Base-by-base conservation (phyloP, 2,113 vertebrate genomes). In the Leptobrachium leishanense region DNA sequence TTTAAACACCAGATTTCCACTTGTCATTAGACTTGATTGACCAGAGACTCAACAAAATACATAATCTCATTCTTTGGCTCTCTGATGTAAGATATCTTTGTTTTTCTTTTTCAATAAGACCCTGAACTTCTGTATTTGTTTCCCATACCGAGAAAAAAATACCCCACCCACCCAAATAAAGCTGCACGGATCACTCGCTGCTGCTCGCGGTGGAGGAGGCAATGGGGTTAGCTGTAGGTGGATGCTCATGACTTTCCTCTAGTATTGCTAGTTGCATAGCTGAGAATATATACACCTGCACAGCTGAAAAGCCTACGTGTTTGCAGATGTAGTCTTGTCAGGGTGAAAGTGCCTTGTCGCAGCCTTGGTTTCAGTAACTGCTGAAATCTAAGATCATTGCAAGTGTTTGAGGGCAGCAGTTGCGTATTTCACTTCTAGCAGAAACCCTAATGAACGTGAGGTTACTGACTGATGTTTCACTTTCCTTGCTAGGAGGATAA, bases 281-380 rank as follows among this genome's bases (percentile, higher is more conserved):
- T 8, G 4, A 50, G 4, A 5, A 50, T 50, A 4, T 50, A 50
- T 8, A 50, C 8, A 8, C 46, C 4, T 50, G 46, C 46, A 50
- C 46, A 50, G 46, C 46, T 5, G 46, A 50, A 50, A 4, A 50
- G 8, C 46, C 55, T 59, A 15, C 11, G 3, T 59, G 55, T 15
- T 12, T 12, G 55, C 9, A 11, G 3, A 1, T 72, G 76, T 81
- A 31, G 55, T 75, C 20, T 72, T 77, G 79, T 64, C 0, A 5
- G 0, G 7, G 77, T 70, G 82, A 82, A 79, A 84, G 85, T 85
- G 86, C 72, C 79, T 84, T 54, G 43, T 13, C 85, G 84, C 81
- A 77, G 86, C 85, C 83, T 83, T 0, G 0, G 91, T 93, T 93
- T 94, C 92, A 87, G 88, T 92, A 93, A 90, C 91, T 92, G 90